Conservation (phyloP, 2,113 vertebrate genomes). For the Phylloscopus trochilus region DNA sequence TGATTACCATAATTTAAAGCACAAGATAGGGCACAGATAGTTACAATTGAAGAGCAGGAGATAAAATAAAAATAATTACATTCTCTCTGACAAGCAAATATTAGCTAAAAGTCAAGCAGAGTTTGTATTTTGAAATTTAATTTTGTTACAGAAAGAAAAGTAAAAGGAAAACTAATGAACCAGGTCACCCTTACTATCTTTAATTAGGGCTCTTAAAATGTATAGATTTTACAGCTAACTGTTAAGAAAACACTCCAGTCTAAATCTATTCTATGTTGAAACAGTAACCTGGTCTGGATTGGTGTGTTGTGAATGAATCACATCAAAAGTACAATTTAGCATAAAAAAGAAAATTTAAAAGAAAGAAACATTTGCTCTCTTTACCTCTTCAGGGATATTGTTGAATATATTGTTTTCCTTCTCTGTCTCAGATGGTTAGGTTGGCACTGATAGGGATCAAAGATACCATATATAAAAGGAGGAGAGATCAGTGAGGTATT, state of each 20-base stretch:
- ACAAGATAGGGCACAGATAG: not conserved
- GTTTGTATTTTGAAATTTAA: not conserved
- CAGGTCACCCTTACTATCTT: not conserved
- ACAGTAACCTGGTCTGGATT: not conserved
- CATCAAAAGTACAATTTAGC: not conserved
- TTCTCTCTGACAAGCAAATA: not conserved
- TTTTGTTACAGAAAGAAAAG: not conserved
- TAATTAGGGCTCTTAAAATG: not conserved
- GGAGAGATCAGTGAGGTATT: not conserved
- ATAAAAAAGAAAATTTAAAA: not conserved
- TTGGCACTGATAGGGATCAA: not conserved
- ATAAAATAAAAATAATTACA: not conserved
- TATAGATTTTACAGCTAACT: not conserved
- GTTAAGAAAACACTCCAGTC: not conserved
- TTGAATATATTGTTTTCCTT: not conserved
- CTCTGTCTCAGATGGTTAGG: not conserved
- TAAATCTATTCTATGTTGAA: not conserved
- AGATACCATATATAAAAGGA: not conserved
- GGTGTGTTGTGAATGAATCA: not conserved
- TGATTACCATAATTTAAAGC: not conserved
- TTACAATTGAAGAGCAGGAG: not conserved
- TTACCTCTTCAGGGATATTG: not conserved
- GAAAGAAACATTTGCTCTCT: not conserved
- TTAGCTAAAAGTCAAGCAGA: conserved; percentile 1
- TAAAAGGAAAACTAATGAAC: not conserved